Percentiles rank a stretch among this genome's conserved stretches.
Evolutionary conservation across 1,140 invertebrate species (phyloP).

Genomic region (Uloborus diversus): DNA sequence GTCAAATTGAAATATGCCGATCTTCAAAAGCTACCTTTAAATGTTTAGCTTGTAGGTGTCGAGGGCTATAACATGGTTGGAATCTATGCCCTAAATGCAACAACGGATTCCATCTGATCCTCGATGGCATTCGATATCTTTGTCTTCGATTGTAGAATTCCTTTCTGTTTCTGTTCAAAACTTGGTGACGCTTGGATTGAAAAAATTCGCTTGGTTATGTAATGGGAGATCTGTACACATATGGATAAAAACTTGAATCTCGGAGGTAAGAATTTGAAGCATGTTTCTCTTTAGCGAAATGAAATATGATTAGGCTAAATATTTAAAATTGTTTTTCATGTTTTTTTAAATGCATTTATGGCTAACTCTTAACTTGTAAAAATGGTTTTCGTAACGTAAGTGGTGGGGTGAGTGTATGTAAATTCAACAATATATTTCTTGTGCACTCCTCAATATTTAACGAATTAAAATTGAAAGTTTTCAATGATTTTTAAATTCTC

Average conservation of each 20-base stretch:
- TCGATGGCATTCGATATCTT: slow-evolving; percentile 31
- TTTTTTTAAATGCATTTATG: too few species aligned
- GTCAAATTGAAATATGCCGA: slow-evolving; percentile 47
- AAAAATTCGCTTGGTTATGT: background rate
- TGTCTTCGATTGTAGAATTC: background rate
- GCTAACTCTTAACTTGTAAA: too few species aligned
- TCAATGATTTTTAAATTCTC: too few species aligned
- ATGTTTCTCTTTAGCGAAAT: too few species aligned
- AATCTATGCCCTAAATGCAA: slow-evolving; percentile 4
- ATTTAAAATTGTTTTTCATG: too few species aligned
- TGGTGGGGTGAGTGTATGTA: too few species aligned
- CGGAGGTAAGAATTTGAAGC: slow-evolving; percentile 13
- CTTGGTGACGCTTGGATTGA: background rate
- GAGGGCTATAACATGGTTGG: background rate
- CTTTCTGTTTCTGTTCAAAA: background rate
- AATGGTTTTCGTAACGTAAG: too few species aligned
- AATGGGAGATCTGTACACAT: slow-evolving; percentile 13
- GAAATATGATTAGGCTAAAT: too few species aligned
- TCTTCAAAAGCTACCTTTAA: slow-evolving; percentile 1
- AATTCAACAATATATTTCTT: too few species aligned
- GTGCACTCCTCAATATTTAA: too few species aligned
- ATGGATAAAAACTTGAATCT: slow-evolving; percentile 24
- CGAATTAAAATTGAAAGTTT: too few species aligned
- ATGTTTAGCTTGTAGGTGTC: background rate
- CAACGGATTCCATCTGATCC: background rate